Conservation (phyloP, 2,797 vertebrate genomes). For the Sphenodon punctatus region DNA sequence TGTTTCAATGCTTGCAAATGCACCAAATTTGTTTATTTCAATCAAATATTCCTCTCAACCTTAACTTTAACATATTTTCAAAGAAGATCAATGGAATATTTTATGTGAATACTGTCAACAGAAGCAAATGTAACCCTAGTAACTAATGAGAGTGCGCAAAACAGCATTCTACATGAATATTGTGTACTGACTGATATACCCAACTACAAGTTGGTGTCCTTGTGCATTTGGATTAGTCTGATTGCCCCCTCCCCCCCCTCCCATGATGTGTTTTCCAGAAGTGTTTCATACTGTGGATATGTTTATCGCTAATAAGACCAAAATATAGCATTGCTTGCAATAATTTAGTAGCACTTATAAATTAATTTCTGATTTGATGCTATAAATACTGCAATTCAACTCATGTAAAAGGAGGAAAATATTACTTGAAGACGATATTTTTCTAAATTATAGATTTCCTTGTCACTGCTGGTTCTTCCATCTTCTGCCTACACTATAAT, state of each 20-base stretch:
- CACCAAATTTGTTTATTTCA: no score
- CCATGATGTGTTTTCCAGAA: not conserved
- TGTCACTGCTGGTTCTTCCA: not conserved
- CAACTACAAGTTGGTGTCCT: not conserved
- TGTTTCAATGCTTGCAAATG: no score
- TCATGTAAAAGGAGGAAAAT: not conserved
- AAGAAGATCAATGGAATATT: not conserved
- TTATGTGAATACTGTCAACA: not conserved
- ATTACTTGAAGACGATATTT: not conserved
- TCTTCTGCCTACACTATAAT: not conserved
- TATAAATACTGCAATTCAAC: not conserved
- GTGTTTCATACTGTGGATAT: not conserved
- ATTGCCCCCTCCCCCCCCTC: not conserved
- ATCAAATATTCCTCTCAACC: no score
- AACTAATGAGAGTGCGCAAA: not conserved
- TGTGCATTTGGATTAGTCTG: no score
- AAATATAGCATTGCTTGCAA: not conserved
- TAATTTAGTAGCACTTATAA: not conserved
- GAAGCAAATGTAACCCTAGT: not conserved
- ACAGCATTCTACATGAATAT: not conserved
- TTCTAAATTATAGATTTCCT: not conserved
- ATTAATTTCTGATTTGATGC: not conserved
- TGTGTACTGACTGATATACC: not conserved
- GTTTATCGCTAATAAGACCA: no score
- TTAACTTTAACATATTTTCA: not conserved